phyloP scores from a whole-genome alignment of 2,888 invertebrate species.

The Sphinx pinastri region DNA sequence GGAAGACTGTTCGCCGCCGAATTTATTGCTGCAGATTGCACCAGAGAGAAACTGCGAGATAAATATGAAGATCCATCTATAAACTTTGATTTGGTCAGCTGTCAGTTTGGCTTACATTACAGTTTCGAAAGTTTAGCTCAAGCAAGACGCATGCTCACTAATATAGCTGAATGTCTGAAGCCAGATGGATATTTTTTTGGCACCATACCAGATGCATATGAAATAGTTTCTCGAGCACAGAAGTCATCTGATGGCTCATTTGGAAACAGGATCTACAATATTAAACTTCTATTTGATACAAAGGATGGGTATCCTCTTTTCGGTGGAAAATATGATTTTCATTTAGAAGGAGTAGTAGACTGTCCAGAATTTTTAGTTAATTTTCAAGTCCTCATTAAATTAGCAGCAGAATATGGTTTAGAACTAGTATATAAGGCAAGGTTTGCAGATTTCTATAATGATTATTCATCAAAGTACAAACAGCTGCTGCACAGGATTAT shows the following conservation, averaged over 20 bases:
- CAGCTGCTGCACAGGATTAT: slow-evolving; percentile 90
- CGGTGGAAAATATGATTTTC: slow-evolving; percentile 98
- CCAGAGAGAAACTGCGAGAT: slow-evolving; percentile 90
- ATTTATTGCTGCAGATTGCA: slow-evolving; percentile 96
- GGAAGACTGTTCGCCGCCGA: slow-evolving; percentile 90
- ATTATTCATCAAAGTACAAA: slow-evolving; percentile 75
- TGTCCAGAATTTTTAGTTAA: slow-evolving; percentile 99
- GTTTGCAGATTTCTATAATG: slow-evolving; percentile 92
- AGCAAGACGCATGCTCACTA: slow-evolving; percentile 95
- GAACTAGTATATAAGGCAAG: slow-evolving; percentile 87
- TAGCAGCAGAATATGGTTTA: slow-evolving; percentile 88
- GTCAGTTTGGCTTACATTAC: slow-evolving; percentile 99
- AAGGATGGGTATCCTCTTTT: slow-evolving; percentile 90
- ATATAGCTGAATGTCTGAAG: slow-evolving; percentile 94
- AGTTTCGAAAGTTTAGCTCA: slow-evolving; percentile 95
- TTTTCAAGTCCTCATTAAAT: slow-evolving; percentile 91
- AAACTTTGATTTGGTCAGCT: slow-evolving; percentile 95
- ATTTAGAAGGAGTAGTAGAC: slow-evolving; percentile 97
- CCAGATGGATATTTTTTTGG: slow-evolving; percentile 98
- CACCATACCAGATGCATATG: slow-evolving; percentile 96
- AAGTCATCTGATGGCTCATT: slow-evolving; percentile 84
- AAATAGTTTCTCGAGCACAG: slow-evolving; percentile 91
- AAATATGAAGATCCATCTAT: slow-evolving; percentile 91
- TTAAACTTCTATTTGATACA: slow-evolving; percentile 88
- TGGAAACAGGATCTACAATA: slow-evolving; percentile 91